Base-by-base conservation (phyloP, 2,888 invertebrate species). In the Tillus elongatus region DNA sequence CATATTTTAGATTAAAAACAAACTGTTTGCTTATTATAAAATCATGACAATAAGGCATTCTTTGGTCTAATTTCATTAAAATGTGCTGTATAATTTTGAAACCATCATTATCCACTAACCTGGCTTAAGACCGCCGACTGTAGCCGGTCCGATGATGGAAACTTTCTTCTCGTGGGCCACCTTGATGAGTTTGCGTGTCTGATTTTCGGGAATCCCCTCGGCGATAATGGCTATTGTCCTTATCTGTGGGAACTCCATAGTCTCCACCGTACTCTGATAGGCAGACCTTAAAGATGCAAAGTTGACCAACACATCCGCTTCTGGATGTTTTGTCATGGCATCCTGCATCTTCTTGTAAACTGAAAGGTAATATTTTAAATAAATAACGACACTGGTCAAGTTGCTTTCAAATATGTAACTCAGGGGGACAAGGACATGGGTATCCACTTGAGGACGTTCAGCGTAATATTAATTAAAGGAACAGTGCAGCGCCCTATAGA, bases 131-230 rank as follows among this genome's bases (percentile, higher is more conserved):
- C 97, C 98, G 32, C 98, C 98, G 27, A 98, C 91, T 0, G 91
- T 91, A 0, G 95, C 95, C 0, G 96, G 9, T 86, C 96, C 67
- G 36, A 67, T 67, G 13, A 67, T 62, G 0, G 61, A 51, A 10
- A 66, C 62, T 3, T 56, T 82, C 57, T 88, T 86, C 37, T 84
- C 76, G 49, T 87, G 77, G 0, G 95, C 93, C 33, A 79, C 67
- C 46, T 87, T 73, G 57, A 91, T 88, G 54, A 98, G 73, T 61
- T 92, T 90, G 46, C 98, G 72, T 0, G 98, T 99, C 78, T 93
- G 83, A 63, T 98, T 98, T 66, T 98, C 98, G 0, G 98, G 98
- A 42, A 98, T 98, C 24, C 98, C 98, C 63, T 99, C 98, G 1
- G 98, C 98, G 51, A 99, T 98, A 53, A 98, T 97, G 9, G 97